Conservation (phyloP, 2,113 vertebrate species). For the Bungarus multicinctus region DNA sequence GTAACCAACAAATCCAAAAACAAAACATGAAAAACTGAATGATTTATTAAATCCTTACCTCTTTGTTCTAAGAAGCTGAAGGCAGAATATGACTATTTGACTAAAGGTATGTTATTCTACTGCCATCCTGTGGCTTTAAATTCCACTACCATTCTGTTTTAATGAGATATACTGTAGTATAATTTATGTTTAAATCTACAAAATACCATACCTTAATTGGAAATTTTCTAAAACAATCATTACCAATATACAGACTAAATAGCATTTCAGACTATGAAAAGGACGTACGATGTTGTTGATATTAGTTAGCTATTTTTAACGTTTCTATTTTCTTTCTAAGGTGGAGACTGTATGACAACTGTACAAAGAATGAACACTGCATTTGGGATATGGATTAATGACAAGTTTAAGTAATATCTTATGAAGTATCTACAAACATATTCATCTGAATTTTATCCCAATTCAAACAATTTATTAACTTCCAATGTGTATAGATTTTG, state of each 20-base stretch:
- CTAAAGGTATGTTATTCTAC: background rate
- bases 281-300: background rate
- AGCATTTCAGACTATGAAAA: background rate
- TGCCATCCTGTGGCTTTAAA: conserved; percentile 1
- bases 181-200: background rate
- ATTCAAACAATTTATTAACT: background rate
- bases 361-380: background rate
- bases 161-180: background rate
- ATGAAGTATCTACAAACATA: background rate
- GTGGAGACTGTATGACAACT: too few relatives aligned
- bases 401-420: background rate
- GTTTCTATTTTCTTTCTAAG: background rate
- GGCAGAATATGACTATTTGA: background rate
- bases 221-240: background rate
- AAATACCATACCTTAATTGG: background rate
- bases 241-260: background rate
- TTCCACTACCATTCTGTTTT: background rate
- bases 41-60: background rate
- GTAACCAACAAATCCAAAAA: background rate
- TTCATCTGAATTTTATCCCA: background rate
- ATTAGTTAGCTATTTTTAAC: background rate
- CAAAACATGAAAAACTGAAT: background rate
- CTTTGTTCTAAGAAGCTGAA: background rate
- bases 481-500: background rate
- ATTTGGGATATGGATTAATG: background rate